Evolutionary conservation across 2,113 vertebrate genomes (phyloP), one percentile per base, ranked within the genome.

Genomic region (Scophthalmus maximus): DNA sequence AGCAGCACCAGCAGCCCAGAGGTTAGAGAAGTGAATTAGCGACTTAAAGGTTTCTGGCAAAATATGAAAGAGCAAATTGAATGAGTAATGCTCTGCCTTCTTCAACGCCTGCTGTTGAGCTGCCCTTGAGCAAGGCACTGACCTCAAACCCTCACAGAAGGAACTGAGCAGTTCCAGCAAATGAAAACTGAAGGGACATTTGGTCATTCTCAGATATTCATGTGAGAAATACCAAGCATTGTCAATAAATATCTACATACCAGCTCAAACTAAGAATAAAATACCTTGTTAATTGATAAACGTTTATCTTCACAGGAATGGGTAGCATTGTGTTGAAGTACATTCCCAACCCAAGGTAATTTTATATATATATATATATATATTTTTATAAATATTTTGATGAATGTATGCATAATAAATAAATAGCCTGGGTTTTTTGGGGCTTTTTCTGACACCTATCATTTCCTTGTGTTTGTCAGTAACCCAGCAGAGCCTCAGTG

Each of bases 261-360:
- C 36, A 38, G 3, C 10, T 8, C 7, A 7, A 34, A 34, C 7
- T 6, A 34, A 8, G 32, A 34, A 15, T 38, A 38, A 38, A 5
- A 23, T 58, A n/a, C n/a, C 30, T 57, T 56, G 18, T 56, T 1
- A n/a, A 0, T n/a, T 22, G 23, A 30, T 22, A 3, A 0, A 6
- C 12, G 22, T 52, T 59, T 78, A 15, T 82, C 49, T 76, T 58
- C 87, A 0, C 76, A 99, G 98, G 79, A 0, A 98, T 98, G 94
- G 98, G 97, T 8, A 99, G 98, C 75, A 92, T 99, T 26, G 95
- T 99, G 76, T 81, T 99, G 87, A 97, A 96, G 89, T 99, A 97
- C 0, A 91, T 95, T 70, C 97, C 97, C 4, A 95, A 98, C 78
- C 86, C 94, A 40, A 69, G 90, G 98, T 98, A 93, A 98, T 40